Evolutionary conservation across 2,113 vertebrate genomes (phyloP), one percentile per base, ranked within the genome.

Genomic region (Nesogale talazaci): DNA sequence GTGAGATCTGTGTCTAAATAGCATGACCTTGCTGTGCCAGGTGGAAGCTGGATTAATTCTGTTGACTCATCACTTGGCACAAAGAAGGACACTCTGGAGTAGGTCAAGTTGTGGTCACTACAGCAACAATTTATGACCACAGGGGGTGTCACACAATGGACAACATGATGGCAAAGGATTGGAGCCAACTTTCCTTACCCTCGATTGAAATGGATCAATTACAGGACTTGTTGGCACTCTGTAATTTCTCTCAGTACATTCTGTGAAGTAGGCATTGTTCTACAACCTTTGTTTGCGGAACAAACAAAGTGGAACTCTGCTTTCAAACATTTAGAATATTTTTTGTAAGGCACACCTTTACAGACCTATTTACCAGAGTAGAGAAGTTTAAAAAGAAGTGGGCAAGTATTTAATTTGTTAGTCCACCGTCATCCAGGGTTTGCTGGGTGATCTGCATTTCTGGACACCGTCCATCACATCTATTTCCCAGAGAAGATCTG

Each of bases 101-200:
- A 38, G 83, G 38, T 86, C 77, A 80, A 34, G 0, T 84, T 90
- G 40, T 89, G 86, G 95, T 86, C 81, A 63, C 59, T 63, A 59
- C 29, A 27, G 67, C 76, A n/a, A 75, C 31, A 67, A 86, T 83
- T 57, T 89, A 74, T 57, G 80, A 46, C 61, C 29, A 1, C 84
- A 52, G 40, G 36, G 52, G 86, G 23, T 86, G 78, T 88, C 92
- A 74, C 84, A 31, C 4, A 92, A 94, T 74, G 74, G 67, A 87
- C 78, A 80, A 88, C 89, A 57, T 87, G 34, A 84, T 16, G 57
- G 61, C 14, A 57, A 89, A 19, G 69, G 63, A 70, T 16, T 6
- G 69, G 57, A 78, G 31, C 23, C 42, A 59, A 7, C 22, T 70
- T 5, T 38, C 34, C 23, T 40, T 8, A 11, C 17, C 78, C 42